Conservation (phyloP, 2,888 invertebrate species). For the Panzeria rudis region DNA sequence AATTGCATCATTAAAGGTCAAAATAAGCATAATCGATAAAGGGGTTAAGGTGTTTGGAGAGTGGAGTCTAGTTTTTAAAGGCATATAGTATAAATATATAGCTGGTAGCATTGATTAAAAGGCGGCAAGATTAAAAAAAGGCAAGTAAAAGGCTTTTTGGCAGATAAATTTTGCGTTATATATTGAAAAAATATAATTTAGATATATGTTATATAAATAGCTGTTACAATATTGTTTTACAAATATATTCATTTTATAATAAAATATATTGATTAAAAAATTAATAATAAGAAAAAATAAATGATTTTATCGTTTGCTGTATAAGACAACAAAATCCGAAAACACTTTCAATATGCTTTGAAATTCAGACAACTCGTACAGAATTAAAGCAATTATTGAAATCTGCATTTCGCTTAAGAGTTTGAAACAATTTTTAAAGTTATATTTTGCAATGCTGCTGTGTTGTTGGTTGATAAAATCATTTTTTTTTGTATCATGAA, state of each 20-base stretch:
- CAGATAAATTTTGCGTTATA: conserved; percentile 68
- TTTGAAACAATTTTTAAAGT: background rate
- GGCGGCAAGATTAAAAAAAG: conserved; percentile 58
- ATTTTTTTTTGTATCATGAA: conserved; percentile 74
- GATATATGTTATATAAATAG: conserved; percentile 1
- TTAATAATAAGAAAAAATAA: conserved; percentile 33
- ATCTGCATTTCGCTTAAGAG: conserved; percentile 79
- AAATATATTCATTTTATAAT: background rate
- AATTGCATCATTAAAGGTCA: conserved; percentile 2
- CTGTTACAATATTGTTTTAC: background rate
- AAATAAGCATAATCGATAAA: conserved; percentile 35
- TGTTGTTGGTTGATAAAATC: conserved; percentile 78
- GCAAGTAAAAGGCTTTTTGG: conserved; percentile 56
- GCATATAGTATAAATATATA: conserved; percentile 11
- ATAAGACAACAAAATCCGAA: conserved; percentile 70
- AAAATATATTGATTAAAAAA: conserved; percentile 27
- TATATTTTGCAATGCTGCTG: conserved; percentile 80
- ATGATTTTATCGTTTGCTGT: conserved; percentile 42
- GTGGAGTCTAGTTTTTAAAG: conserved; percentile 25
- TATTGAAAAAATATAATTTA: conserved; percentile 39
- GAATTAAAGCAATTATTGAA: conserved; percentile 78
- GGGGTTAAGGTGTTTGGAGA: conserved; percentile 8
- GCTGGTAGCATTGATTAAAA: conserved; percentile 35
- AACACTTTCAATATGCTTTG: conserved; percentile 78
- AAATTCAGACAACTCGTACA: conserved; percentile 83